phyloP scores from a whole-genome alignment of 2,888 invertebrate genomes.

The Drosophila atripex region DNA sequence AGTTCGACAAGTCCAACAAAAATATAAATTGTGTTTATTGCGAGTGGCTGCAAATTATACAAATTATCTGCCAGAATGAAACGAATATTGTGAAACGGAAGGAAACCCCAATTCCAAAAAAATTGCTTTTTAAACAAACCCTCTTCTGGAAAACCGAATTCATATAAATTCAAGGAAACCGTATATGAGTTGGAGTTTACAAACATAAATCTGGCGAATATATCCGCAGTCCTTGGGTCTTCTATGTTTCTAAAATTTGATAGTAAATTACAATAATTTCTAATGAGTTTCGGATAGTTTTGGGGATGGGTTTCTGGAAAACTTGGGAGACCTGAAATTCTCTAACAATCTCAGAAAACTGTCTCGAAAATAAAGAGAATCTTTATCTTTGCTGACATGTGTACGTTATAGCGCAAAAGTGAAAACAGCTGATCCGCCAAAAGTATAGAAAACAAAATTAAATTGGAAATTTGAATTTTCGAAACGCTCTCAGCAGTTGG shows the following conservation, averaged over 20 bases:
- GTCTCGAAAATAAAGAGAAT: constrained; percentile 1
- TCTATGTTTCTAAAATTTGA: neutral
- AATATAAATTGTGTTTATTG: constrained; percentile 16
- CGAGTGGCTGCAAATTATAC: constrained; percentile 27
- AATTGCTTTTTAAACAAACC: constrained; percentile 31
- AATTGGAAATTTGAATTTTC: constrained; percentile 38
- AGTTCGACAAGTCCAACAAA: constrained; percentile 16
- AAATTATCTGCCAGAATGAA: constrained; percentile 28
- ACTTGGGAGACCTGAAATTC: neutral
- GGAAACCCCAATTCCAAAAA: constrained; percentile 37
- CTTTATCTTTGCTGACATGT: neutral
- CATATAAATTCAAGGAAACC: constrained; percentile 29
- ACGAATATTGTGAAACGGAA: constrained; percentile 24
- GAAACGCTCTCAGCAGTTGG: constrained; percentile 53
- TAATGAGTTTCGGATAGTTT: neutral
- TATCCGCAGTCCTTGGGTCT: neutral
- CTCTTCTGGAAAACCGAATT: constrained; percentile 8
- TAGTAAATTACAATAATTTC: neutral
- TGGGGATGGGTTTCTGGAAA: neutral
- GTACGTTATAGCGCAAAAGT: neutral
- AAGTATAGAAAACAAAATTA: constrained; percentile 57
- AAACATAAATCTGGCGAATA: constrained; percentile 7
- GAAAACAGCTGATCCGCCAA: constrained; percentile 57
- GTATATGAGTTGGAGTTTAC: constrained; percentile 14
- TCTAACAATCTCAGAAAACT: neutral